Percentiles rank a stretch among this genome's conserved stretches.
These are phyloP conservation scores for Pelochelys cantorii DNA, from an alignment of 2,797 vertebrate genomes.

Conservation along the genomic window DNA sequence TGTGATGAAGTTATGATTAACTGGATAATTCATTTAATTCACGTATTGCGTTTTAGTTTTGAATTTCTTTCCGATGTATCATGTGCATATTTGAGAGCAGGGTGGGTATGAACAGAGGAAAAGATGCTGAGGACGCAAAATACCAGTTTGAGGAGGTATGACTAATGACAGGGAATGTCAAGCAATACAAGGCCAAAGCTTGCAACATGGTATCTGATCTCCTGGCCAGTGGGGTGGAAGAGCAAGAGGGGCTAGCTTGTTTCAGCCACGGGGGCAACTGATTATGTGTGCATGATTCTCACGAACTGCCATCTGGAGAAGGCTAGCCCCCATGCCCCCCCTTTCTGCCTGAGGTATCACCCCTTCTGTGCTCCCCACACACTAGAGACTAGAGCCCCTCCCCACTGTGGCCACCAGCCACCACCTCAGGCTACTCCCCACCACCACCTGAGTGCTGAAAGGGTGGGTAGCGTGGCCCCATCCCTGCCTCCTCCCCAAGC, in stretches of 20 bases:
- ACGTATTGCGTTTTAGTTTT: slow-evolving; percentile 64
- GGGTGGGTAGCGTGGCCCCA: no score
- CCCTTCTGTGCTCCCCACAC: no score
- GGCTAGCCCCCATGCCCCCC: no score
- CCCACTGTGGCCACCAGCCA: no score
- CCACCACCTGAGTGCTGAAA: no score
- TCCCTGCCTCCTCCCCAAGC: no score
- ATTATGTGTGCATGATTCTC: background rate
- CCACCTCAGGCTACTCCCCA: no score
- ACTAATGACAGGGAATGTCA: rapidly evolving
- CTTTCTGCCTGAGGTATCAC: no score
- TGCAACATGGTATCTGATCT: rapidly evolving
- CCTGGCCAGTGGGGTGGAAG: rapidly evolving
- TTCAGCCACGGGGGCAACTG: background rate
- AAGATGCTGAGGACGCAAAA: slow-evolving; percentile 12
- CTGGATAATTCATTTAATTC: slow-evolving; percentile 74
- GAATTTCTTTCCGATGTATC: slow-evolving; percentile 54
- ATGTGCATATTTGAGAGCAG: background rate
- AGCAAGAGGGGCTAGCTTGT: rapidly evolving
- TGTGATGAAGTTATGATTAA: slow-evolving; percentile 67
- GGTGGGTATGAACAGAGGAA: background rate
- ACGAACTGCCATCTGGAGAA: no score
- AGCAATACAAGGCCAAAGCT: background rate
- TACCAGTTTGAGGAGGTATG: rapidly evolving
- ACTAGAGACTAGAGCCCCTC: no score